These are phyloP conservation scores for Palythoa grandiflora DNA, from an alignment of 92 coral and sea anemone species.

Conservation along the genomic window DNA sequence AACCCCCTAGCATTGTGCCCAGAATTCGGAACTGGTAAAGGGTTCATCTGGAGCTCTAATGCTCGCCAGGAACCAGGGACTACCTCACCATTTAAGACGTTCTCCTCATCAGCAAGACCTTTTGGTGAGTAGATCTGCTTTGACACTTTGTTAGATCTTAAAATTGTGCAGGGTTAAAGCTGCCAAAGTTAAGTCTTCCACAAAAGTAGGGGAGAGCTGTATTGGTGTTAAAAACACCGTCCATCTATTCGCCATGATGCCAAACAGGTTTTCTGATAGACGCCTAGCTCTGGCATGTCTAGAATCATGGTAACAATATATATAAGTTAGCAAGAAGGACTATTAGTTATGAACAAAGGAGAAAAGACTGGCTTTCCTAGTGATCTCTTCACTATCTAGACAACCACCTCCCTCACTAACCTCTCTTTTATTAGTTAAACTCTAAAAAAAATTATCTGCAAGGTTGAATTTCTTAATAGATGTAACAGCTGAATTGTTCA, in stretches of 20 bases:
- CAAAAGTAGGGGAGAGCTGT: slow-evolving; percentile 22
- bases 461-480: neutral
- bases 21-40: slow-evolving; percentile 27
- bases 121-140: slow-evolving; percentile 49
- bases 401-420: too few species aligned
- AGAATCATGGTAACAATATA: slow-evolving; percentile 7
- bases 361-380: too few species aligned
- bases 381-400: too few species aligned
- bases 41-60: slow-evolving; percentile 47
- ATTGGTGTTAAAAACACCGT: slow-evolving; percentile 36
- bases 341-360: too few species aligned
- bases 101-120: slow-evolving; percentile 54
- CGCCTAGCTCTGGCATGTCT: slow-evolving; percentile 43
- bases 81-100: slow-evolving; percentile 41
- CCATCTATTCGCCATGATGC: slow-evolving; percentile 14
- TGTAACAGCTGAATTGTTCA: neutral
- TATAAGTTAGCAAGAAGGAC: neutral
- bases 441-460: neutral
- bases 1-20: slow-evolving; percentile 14
- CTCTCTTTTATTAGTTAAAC: neutral
- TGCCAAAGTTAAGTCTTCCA: slow-evolving; percentile 29
- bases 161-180: slow-evolving; percentile 45
- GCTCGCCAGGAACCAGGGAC: slow-evolving; percentile 56
- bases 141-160: slow-evolving; percentile 35
- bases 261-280: slow-evolving; percentile 36